phyloP scores from a whole-genome alignment of 2,113 vertebrate species.

The Ranitomeya variabilis region DNA sequence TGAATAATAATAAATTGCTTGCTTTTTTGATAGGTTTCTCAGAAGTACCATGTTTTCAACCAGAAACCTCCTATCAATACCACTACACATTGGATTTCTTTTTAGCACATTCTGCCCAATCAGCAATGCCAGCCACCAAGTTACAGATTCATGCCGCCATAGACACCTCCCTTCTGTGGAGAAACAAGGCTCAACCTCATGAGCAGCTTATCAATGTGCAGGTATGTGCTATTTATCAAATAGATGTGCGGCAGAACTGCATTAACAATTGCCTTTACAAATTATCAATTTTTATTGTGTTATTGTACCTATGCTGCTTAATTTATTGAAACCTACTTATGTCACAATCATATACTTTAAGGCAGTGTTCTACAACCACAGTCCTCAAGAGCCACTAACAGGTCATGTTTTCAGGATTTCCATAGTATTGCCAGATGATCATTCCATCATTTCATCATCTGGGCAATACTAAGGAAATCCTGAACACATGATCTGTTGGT shows the following conservation, averaged over 20 bases:
- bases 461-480: too few species aligned
- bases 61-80: conserved; percentile 64
- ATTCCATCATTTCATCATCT: too few species aligned
- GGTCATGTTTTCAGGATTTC: too few species aligned
- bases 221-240: conserved; percentile 57
- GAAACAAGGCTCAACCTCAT: fast-evolving
- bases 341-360: too few species aligned
- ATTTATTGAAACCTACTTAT: too few species aligned
- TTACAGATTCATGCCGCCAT: conserved; percentile 56
- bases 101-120: neutral
- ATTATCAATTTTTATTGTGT: too few species aligned
- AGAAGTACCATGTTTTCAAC: conserved; percentile 61
- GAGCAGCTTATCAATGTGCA: conserved; percentile 68
- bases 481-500: too few species aligned
- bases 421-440: too few species aligned
- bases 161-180: conserved; percentile 62
- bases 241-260: neutral
- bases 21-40: conserved; percentile 40
- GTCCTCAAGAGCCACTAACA: too few species aligned
- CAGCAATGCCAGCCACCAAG: fast-evolving
- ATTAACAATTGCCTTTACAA: too few species aligned
- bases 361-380: too few species aligned
- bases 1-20: neutral
- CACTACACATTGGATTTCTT: conserved; percentile 60
- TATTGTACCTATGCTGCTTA: too few species aligned